These are phyloP conservation scores for Scaptomyza polygonia DNA, from an alignment of 2,888 invertebrate genomes.

Conservation along the genomic window DNA sequence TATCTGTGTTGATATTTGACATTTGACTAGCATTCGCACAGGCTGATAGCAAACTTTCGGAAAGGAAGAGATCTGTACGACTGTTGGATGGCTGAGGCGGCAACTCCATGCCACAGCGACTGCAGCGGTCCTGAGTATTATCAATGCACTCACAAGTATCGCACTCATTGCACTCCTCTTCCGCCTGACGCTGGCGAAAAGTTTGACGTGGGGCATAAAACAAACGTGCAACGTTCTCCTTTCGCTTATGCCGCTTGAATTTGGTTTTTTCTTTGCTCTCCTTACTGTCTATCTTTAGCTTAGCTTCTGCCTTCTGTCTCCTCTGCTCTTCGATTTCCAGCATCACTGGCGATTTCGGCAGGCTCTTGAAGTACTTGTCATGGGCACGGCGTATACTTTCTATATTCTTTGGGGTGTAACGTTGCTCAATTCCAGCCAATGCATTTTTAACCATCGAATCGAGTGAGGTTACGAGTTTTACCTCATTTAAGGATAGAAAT, in stretches of 20 bases:
- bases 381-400: constrained; percentile 25
- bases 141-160: not conserved
- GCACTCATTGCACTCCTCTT: not conserved
- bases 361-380: not conserved
- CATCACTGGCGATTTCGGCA: not conserved
- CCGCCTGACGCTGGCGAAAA: constrained; percentile 33
- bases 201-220: constrained; percentile 55
- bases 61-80: constrained; percentile 7
- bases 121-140: constrained; percentile 27
- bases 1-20: constrained; percentile 3
- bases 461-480: not conserved
- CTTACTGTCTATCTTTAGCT: not conserved
- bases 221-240: constrained; percentile 13
- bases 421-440: not conserved
- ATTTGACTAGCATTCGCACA: constrained; percentile 42
- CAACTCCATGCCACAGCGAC: constrained; percentile 38
- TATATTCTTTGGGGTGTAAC: constrained; percentile 38
- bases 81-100: not conserved
- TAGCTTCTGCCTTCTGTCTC: not conserved
- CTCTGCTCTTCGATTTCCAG: not conserved
- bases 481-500: not conserved
- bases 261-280: not conserved
- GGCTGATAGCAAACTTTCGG: constrained; percentile 40
- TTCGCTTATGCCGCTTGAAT: not conserved
- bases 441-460: not conserved